Base-by-base conservation (phyloP, 2,113 vertebrate genomes). In the Strix uralensis region DNA sequence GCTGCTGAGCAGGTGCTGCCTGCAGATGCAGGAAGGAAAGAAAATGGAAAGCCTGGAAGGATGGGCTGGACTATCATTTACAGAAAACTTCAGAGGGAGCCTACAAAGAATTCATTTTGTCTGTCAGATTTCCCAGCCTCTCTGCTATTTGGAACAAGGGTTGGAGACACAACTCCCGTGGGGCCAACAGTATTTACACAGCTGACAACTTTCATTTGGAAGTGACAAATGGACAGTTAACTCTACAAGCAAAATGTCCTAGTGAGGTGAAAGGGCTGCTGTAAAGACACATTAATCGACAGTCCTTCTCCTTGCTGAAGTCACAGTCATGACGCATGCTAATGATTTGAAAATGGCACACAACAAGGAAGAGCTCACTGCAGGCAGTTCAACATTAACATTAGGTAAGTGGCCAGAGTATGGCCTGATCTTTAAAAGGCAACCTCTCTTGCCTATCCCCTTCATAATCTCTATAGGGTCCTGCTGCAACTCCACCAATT, bases 161-260 rank as follows among this genome's bases (percentile, higher is more conserved):
- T 18, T 93, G 62, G 71, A 81, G 62, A 46, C 19, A 42, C 44
- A 59, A 15, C 11, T 87, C 81, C 46, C 3, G 0, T 36, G 63
- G 34, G 51, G 36, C 62, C 55, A 73, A 6, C 42, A 26, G 63
- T 88, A 78, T 91, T 91, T 92, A 73, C 55, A 38, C 75, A 94
- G 81, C 81, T 95, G 92, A 83, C 72, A 62, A 21, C 57, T 82
- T 87, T 32, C 40, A 86, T 96, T 96, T 90, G 58, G 65, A 93
- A 90, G 87, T 61, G 71, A 67, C 71, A 78, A 70, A 82, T 59
- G 54, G 49, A 46, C 67, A 81, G 93, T 47, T 89, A 89, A 59
- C 58, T 81, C 69, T 71, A 22, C 22, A 46, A 55, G 62, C 40
- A 66, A 7, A 25, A 21, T 2, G 7, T 46, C 55, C 81, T 29